Conservation (phyloP, 1,140 invertebrate genomes). For the Panagrolaimus sp. region DNA sequence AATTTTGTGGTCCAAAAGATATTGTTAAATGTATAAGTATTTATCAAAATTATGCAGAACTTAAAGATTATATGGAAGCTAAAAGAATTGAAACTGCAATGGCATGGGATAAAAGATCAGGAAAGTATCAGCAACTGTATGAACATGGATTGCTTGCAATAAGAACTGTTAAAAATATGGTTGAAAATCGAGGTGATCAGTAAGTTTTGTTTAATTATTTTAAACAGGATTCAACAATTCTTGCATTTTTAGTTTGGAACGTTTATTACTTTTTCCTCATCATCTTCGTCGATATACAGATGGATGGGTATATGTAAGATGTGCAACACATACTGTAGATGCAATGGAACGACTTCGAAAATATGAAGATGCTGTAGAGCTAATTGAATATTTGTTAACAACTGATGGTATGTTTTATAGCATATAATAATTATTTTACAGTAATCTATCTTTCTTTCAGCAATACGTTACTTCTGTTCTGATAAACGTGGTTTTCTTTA, state of each 20-base stretch:
- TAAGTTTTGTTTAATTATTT: too few species aligned
- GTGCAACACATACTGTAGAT: constrained; percentile 21
- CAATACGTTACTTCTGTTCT: not conserved
- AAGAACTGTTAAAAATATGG: not conserved
- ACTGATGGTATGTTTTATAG: not conserved
- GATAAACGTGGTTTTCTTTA: constrained; percentile 42
- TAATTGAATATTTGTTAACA: constrained; percentile 24
- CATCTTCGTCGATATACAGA: constrained; percentile 27
- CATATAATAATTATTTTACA: too few species aligned
- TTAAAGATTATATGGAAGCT: not conserved
- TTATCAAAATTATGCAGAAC: not conserved
- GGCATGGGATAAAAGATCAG: not conserved
- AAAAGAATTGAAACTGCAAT: constrained; percentile 1
- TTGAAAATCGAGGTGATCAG: not conserved
- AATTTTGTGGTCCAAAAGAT: not conserved
- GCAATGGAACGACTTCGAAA: constrained; percentile 21
- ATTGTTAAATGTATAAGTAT: not conserved
- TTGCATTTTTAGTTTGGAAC: not conserved
- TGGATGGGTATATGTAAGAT: constrained; percentile 28
- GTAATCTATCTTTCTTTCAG: not conserved
- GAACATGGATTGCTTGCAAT: not conserved
- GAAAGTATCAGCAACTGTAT: not conserved
- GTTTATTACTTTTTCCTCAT: constrained; percentile 7
- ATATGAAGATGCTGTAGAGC: constrained; percentile 25
- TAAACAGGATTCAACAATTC: too few species aligned